Conservation (phyloP, 2,888 invertebrate species). For the Stenichneumon culpator region DNA sequence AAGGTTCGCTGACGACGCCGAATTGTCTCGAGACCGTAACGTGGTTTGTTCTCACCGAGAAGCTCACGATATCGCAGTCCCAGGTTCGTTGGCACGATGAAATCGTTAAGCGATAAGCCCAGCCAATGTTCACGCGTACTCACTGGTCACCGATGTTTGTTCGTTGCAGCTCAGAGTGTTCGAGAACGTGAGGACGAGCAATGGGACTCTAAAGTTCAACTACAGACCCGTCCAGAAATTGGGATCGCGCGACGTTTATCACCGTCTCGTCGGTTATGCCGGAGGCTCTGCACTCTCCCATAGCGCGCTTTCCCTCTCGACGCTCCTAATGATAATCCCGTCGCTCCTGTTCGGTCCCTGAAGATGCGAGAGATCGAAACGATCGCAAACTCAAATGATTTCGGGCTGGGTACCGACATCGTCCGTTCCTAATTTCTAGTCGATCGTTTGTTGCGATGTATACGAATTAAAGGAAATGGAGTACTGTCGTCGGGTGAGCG, state of each 20-base stretch:
- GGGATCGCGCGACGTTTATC: constrained; percentile 74
- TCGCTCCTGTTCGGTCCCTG: constrained; percentile 40
- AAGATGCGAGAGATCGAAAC: background rate
- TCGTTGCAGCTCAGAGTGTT: constrained; percentile 75
- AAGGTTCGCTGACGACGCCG: constrained; percentile 92
- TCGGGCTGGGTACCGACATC: constrained; percentile 19
- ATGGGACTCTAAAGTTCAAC: constrained; percentile 80
- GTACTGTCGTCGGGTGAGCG: background rate
- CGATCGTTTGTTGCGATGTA: constrained; percentile 31
- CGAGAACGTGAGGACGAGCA: constrained; percentile 66
- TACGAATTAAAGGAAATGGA: constrained; percentile 28
- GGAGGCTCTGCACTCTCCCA: constrained; percentile 39
- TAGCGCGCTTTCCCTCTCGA: constrained; percentile 30
- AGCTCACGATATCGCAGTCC: constrained; percentile 86
- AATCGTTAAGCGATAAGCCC: background rate
- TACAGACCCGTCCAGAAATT: constrained; percentile 85
- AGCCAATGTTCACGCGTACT: background rate
- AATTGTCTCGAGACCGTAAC: constrained; percentile 90
- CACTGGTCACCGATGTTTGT: background rate
- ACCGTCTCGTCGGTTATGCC: constrained; percentile 75
- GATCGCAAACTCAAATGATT: background rate
- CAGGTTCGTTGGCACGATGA: constrained; percentile 81
- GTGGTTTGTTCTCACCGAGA: constrained; percentile 89
- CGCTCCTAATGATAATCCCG: constrained; percentile 29
- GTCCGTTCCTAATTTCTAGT: constrained; percentile 63